A percentile compares a stretch with the other conserved stretches of the same genome.
These are phyloP conservation scores for Dicycla oo DNA, from an alignment of 2,888 invertebrate genomes.

Conservation along the genomic window DNA sequence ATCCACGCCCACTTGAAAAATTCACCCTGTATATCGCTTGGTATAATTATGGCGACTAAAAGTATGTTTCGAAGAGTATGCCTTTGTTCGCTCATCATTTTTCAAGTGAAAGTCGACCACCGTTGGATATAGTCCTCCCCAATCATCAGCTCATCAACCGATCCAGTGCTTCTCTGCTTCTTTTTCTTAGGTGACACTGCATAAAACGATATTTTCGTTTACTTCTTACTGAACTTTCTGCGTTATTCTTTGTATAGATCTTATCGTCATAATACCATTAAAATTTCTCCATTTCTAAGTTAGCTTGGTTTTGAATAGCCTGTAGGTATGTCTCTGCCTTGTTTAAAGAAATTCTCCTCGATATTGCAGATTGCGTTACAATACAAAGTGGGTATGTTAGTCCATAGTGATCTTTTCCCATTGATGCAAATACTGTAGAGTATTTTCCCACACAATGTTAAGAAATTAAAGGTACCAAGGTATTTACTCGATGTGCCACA, in stretches of 20 bases:
- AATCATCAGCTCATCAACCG: neutral
- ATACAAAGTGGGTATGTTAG: slow-evolving; percentile 20
- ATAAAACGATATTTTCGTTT: neutral
- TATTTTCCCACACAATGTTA: slow-evolving; percentile 23
- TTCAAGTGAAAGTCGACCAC: neutral
- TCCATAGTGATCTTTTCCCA: slow-evolving; percentile 17
- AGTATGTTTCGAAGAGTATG: neutral
- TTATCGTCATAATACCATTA: neutral
- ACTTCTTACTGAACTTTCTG: neutral
- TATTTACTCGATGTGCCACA: neutral
- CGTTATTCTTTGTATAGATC: neutral
- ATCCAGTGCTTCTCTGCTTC: neutral
- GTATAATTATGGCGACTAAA: neutral
- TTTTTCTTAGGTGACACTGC: neutral
- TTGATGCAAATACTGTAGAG: slow-evolving; percentile 17
- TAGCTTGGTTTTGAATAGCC: neutral
- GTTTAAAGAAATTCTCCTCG: slow-evolving; percentile 7
- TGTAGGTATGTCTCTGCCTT: too few species aligned
- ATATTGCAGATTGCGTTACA: slow-evolving; percentile 15
- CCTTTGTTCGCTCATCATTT: neutral
- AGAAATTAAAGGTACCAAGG: neutral
- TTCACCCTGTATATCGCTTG: neutral
- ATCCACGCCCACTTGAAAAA: too few species aligned
- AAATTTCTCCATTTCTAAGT: neutral
- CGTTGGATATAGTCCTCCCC: neutral